Evolutionary conservation across 2,113 vertebrate genomes (phyloP).

Genomic region (Procavia capensis): DNA sequence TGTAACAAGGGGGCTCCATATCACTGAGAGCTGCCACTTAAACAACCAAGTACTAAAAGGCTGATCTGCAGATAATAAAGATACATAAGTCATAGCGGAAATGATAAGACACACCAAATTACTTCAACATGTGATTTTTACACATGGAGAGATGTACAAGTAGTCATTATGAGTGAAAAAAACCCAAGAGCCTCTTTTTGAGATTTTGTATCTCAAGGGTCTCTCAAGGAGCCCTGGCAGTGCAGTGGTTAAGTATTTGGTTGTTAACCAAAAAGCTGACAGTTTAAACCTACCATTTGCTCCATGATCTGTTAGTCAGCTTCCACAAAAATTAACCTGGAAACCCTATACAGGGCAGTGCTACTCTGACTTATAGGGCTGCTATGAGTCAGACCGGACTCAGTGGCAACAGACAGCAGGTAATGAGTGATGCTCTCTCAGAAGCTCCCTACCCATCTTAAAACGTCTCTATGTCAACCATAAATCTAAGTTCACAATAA

Average conservation of each 20-base stretch:
- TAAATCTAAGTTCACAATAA: constrained; percentile 15
- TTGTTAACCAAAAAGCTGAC: not conserved
- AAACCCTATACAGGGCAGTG: not conserved
- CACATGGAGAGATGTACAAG: not conserved
- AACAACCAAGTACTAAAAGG: constrained; percentile 14
- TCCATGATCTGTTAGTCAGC: not conserved
- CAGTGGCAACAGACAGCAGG: not conserved
- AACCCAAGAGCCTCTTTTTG: not conserved
- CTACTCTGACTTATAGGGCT: not conserved
- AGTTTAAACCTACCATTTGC: not conserved
- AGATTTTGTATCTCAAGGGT: constrained; percentile 16
- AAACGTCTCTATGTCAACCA: not conserved
- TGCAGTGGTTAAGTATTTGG: not conserved
- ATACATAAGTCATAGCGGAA: constrained; percentile 10
- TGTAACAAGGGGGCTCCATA: not conserved
- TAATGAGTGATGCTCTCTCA: not conserved
- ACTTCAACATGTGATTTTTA: not conserved
- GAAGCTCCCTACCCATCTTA: not conserved
- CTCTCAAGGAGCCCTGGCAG: not conserved
- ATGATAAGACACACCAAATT: constrained; percentile 4
- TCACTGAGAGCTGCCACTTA: not conserved
- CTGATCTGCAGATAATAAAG: not conserved
- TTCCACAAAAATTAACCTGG: not conserved
- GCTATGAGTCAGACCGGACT: not conserved
- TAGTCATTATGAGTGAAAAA: not conserved